These are phyloP conservation scores for Pipa parva DNA, from an alignment of 2,113 vertebrate species.

Conservation along the genomic window DNA sequence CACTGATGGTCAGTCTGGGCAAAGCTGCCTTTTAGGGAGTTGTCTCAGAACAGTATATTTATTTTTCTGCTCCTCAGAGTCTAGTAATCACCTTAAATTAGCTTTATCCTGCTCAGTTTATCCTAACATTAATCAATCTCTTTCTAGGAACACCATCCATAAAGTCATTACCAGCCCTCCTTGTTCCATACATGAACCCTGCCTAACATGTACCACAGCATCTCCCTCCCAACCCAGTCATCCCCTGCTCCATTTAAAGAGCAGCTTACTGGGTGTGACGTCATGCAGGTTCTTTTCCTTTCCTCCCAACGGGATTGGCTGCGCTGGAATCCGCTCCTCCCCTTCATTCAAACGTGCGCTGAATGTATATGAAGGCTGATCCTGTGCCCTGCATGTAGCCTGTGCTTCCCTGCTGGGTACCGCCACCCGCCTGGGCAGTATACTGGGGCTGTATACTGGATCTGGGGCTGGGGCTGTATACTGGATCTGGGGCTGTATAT, in stretches of 20 bases:
- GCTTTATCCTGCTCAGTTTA: no score
- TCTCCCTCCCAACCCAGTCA: not conserved
- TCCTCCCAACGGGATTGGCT: not conserved
- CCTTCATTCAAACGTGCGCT: slow-evolving; percentile 37
- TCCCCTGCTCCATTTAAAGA: not conserved
- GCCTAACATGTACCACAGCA: not conserved
- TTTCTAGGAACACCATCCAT: not conserved
- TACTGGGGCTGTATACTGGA: no score
- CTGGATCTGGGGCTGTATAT: no score
- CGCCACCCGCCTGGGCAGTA: not conserved
- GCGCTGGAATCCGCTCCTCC: not conserved
- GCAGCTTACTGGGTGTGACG: not conserved
- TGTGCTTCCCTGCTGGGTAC: not conserved
- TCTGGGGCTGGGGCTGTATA: no score
- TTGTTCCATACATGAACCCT: not conserved
- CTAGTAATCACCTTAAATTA: no score
- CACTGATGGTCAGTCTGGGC: no score
- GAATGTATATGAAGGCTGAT: slow-evolving; percentile 7
- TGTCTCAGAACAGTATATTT: no score
- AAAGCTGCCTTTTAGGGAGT: no score
- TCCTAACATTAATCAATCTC: no score
- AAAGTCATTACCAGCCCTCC: not conserved
- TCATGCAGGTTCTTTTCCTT: not conserved
- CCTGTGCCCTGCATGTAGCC: not conserved
- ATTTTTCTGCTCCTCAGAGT: no score